Evolutionary conservation across 2,888 invertebrate genomes (phyloP).

Genomic region (Heteromurus nitidus): DNA sequence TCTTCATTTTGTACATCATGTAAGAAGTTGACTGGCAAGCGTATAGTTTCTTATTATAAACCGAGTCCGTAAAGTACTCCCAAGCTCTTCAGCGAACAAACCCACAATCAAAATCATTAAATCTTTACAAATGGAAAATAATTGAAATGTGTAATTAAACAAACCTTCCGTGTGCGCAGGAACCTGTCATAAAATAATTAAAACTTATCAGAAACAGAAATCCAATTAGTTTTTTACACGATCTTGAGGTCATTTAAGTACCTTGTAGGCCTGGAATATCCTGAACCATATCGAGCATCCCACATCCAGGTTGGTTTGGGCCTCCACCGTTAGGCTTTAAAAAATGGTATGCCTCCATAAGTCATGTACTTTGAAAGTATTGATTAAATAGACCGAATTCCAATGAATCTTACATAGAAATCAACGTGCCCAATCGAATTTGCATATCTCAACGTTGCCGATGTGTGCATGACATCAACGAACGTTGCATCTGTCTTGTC

Average conservation of each 20-base stretch:
- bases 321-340: conserved; percentile 64
- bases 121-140: not conserved
- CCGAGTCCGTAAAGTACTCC: conserved; percentile 69
- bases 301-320: conserved; percentile 61
- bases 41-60: conserved; percentile 66
- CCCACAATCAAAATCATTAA: not conserved
- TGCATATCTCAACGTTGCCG: conserved; percentile 53
- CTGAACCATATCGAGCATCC: conserved; percentile 54
- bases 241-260: not conserved
- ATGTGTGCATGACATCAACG: conserved; percentile 65
- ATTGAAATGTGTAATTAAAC: not conserved
- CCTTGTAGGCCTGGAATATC: conserved; percentile 64
- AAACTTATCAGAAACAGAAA: not conserved
- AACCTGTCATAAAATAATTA: conserved; percentile 35
- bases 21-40: conserved; percentile 67
- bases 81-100: conserved; percentile 66
- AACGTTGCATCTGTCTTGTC: conserved; percentile 66
- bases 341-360: too few relatives aligned
- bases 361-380: too few relatives aligned
- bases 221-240: not conserved
- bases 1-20: conserved; percentile 68
- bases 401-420: conserved; percentile 57
- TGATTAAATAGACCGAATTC: not conserved
- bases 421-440: conserved; percentile 66
- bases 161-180: conserved; percentile 62